A percentile compares a stretch with the other conserved stretches of the same genome.
These are phyloP conservation scores for Agelaius phoeniceus DNA, from an alignment of 2,113 vertebrate species.

Conservation along the genomic window DNA sequence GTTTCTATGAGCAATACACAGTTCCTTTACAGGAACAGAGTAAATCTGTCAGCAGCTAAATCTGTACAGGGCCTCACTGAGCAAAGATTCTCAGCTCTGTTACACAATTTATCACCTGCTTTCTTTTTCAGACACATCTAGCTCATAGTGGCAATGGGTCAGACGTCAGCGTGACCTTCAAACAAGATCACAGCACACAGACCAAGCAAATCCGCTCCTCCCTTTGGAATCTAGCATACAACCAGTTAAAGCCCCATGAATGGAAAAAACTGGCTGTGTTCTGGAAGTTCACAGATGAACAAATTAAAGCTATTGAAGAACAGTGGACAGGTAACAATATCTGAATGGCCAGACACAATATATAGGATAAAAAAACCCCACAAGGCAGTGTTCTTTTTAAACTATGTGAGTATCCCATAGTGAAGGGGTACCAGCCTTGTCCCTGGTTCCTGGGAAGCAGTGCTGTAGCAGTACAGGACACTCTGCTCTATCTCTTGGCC, in stretches of 20 bases:
- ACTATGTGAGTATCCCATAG: not conserved
- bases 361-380: not conserved
- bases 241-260: constrained; percentile 77
- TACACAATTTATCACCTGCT: not conserved
- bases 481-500: not conserved
- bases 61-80: not conserved
- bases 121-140: constrained; percentile 75
- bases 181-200: constrained; percentile 85
- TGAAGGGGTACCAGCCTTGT: not conserved
- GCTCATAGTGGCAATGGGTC: constrained; percentile 53
- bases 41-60: not conserved
- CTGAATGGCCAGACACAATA: not conserved
- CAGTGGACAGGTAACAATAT: constrained; percentile 86
- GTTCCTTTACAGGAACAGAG: not conserved
- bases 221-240: constrained; percentile 86
- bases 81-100: not conserved
- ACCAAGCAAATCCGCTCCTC: constrained; percentile 78
- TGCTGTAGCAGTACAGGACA: not conserved
- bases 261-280: constrained; percentile 85
- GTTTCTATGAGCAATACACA: accelerated
- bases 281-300: constrained; percentile 83
- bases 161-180: constrained; percentile 81
- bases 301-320: constrained; percentile 84
- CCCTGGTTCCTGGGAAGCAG: not conserved
- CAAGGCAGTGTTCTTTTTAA: not conserved